phyloP scores from a whole-genome alignment of 2,888 invertebrate genomes.

The Drosophila paucipuncta region DNA sequence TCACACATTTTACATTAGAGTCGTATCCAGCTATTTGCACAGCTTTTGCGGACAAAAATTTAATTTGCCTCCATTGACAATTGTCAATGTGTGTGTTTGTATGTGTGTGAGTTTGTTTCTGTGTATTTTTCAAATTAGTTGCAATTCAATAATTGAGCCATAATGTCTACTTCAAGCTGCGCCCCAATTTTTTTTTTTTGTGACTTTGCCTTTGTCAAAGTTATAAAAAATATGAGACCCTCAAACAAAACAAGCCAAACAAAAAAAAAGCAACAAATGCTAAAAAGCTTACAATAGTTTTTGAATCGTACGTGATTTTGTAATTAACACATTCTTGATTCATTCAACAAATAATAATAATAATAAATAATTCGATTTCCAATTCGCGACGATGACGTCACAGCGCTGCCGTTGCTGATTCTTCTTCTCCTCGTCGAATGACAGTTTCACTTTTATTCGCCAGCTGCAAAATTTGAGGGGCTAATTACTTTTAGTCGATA shows the following conservation, averaged over 20 bases:
- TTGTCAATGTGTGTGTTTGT: neutral
- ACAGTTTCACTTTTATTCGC: conserved; percentile 70
- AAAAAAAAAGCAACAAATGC: conserved; percentile 35
- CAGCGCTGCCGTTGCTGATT: neutral
- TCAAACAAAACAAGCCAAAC: conserved; percentile 30
- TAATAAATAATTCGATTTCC: conserved; percentile 2
- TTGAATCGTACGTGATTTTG: conserved; percentile 60
- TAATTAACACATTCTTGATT: conserved; percentile 75
- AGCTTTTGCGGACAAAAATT: conserved; percentile 8
- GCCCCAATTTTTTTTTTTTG: conserved; percentile 7
- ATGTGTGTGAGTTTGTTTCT: conserved; percentile 25
- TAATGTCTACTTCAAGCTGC: conserved; percentile 54
- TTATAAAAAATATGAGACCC: conserved; percentile 42
- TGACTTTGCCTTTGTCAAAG: conserved; percentile 56
- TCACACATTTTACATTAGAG: conserved; percentile 56
- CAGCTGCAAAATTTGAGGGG: conserved; percentile 22
- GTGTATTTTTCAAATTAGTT: conserved; percentile 68
- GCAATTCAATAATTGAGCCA: conserved; percentile 74
- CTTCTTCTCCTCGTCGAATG: neutral
- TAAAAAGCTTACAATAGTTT: conserved; percentile 48
- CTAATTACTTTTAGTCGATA: neutral
- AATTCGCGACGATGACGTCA: conserved; percentile 11
- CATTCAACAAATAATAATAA: conserved; percentile 54
- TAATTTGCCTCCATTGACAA: conserved; percentile 28
- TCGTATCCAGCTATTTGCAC: conserved; percentile 40